Percentiles rank a stretch among this genome's conserved stretches.
Conservation (phyloP, 2,113 vertebrate genomes). For the Delphinus delphis region DNA sequence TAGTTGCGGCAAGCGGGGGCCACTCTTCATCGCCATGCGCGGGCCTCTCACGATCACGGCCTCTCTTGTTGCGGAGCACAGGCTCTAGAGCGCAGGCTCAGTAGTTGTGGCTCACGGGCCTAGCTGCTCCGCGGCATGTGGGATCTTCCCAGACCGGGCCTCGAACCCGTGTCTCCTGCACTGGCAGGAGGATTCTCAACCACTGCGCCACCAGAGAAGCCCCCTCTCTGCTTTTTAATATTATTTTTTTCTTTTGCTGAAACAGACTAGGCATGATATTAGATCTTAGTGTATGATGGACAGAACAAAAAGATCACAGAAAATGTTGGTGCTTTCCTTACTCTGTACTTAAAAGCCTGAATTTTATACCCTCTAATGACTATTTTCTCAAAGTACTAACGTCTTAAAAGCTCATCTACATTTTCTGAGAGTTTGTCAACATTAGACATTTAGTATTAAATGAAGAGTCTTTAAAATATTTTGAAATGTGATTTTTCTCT, state of each 20-base stretch:
- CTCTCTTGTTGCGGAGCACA: no score
- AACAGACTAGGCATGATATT: neutral
- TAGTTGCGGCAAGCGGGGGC: no score
- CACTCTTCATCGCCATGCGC: no score
- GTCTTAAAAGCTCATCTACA: neutral
- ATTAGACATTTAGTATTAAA: neutral
- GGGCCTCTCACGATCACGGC: no score
- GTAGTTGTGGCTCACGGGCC: no score
- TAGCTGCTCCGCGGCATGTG: no score
- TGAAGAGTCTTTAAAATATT: neutral
- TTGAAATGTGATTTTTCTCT: neutral
- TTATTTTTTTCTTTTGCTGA: neutral
- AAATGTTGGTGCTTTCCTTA: fast-evolving
- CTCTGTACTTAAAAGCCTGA: neutral
- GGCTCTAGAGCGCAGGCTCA: no score
- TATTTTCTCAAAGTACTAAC: neutral
- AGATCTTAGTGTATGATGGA: neutral
- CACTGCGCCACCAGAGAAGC: no score
- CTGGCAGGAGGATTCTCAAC: no score
- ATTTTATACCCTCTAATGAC: neutral
- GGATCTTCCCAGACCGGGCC: no score
- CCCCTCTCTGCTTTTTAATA: neutral
- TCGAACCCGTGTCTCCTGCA: no score
- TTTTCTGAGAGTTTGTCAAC: neutral
- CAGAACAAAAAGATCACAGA: neutral